Base-by-base conservation (phyloP, 1,140 invertebrate species). In the Drosophila nigrodunni region DNA sequence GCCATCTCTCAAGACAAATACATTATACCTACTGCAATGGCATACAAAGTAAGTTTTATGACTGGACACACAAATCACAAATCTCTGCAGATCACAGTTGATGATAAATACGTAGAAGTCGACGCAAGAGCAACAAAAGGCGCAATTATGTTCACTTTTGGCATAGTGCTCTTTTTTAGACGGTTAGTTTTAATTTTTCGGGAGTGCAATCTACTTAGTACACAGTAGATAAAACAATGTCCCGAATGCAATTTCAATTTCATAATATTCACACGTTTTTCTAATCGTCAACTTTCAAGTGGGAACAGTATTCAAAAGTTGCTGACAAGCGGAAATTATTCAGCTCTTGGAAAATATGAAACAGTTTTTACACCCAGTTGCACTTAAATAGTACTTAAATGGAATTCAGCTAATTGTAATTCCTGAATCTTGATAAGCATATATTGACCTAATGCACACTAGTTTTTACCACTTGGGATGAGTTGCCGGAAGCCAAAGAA, bases 261-360 rank as follows among this genome's bases (percentile, higher is more conserved):
- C 83, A 87, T 87, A 82, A 87, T 88, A 79, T 87, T 87, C 82
- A 87, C 82, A 87, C 82, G 82, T 87, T 87, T 87, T 87, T 87
- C 70, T 61, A 58, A 35, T 37, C 71, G 66, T 67, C 55, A 34
- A 39, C 55, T 67, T 55, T 68, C 35, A 70, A 78, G 74, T 78
- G 75, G 69, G 61, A 82, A 49, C 50, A 52, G 49, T 72, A 69
- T 77, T 66, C 57, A 39, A 25, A 62, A 54, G 1, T 41, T 7
- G 62, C 80, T 79, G 83, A 82, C 82, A 88, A 78, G 82, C 79
- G 82, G 82, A 87, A 88, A 88, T 88, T 82, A 58, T 13, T 44
- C 58, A 15, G 25, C 30, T 15, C 43, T 61, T 18, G 30, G 13
- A 58, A 57, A 70, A 74, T 69, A 66, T 86, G 83, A 79, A 76